Percentiles rank a stretch among this genome's conserved stretches.
Conservation (phyloP, 2,888 invertebrate genomes). For the Ornithoptera alexandrae region DNA sequence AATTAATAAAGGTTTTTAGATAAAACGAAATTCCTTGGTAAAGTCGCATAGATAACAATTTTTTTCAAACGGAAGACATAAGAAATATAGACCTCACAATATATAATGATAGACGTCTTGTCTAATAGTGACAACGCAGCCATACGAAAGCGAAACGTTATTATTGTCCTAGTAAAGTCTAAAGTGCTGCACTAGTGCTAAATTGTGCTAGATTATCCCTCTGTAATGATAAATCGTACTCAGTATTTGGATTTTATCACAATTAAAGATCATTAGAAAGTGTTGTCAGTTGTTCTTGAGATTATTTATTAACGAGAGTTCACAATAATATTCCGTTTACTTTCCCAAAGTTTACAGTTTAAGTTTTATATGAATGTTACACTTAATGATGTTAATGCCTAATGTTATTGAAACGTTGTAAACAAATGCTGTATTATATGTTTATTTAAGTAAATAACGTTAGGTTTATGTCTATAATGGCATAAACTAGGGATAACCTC, state of each 20-base stretch:
- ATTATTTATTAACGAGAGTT: conserved; percentile 24
- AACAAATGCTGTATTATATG: conserved; percentile 48
- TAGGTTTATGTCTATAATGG: conserved; percentile 61
- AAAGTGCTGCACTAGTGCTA: conserved; percentile 63
- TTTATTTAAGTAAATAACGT: conserved; percentile 60
- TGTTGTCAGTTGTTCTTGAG: conserved; percentile 24
- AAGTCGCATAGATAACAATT: conserved; percentile 52
- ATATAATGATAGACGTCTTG: conserved; percentile 32
- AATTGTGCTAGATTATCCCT: conserved; percentile 44
- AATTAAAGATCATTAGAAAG: conserved; percentile 15
- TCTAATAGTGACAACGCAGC: conserved; percentile 36
- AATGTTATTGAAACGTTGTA: conserved; percentile 53
- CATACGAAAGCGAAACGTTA: conserved; percentile 59
- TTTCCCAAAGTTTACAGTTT: conserved; percentile 42
- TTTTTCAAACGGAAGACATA: conserved; percentile 64
- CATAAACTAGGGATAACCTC: conserved; percentile 42
- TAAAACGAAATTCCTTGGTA: conserved; percentile 4
- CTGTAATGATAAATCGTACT: conserved; percentile 5
- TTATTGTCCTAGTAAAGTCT: conserved; percentile 78
- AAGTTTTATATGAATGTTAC: conserved; percentile 48
- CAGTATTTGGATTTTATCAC: conserved; percentile 15
- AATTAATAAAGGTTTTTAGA: not conserved
- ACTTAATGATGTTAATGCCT: conserved; percentile 53
- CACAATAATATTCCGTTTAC: conserved; percentile 34
- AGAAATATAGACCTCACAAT: conserved; percentile 34